Base-by-base conservation (phyloP, 2,888 invertebrate species). In the Pandemis cinnamomeana region DNA sequence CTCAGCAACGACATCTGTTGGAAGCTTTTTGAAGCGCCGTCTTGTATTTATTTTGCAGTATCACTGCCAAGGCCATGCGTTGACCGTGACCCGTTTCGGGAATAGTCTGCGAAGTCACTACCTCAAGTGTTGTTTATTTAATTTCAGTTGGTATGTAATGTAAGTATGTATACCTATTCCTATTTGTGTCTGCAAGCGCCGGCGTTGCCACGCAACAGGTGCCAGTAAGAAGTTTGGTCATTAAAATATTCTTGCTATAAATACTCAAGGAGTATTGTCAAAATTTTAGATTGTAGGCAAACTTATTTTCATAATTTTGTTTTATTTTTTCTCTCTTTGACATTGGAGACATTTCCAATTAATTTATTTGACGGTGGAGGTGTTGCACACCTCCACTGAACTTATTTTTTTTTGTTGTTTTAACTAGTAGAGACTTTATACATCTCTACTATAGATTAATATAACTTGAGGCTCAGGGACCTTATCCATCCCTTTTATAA, bases 21-120 rank as follows among this genome's bases (percentile, higher is more conserved):
- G 8, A 66, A 48, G 13, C 36, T 51, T 66, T 66, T 51, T 66
- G 41, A 63, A 55, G 20, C 61, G 10, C 44, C 5, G 48, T 41
- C 42, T 10, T 53, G 42, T 42, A 53, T 72, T 60, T 48, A 53
- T 53, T 48, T 48, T 66, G 48, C 61, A 46, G 20, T 46, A 58
- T 46, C 73, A 73, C 60, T 66, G 73, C 66, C 73, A 73, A 70
- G 73, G 64, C 66, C 60, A 51, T 27, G 2, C n/a, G 67, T 67
- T 11, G 67, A 41, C 67, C 67, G 44, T 67, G 67, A 67, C 67
- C 71, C 61, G 67, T 72, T 67, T 53, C 15, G 15, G 6, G 6
- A 67, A 51, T 51, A 53, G 42, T 42, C 15, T 53, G 27, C 66
- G n/a, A 48, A 51, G 60, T 61, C 60, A 44, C 20, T 48, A 44